Evolutionary conservation across 2,797 vertebrate species (phyloP).

Genomic region (Spheniscus humboldti): DNA sequence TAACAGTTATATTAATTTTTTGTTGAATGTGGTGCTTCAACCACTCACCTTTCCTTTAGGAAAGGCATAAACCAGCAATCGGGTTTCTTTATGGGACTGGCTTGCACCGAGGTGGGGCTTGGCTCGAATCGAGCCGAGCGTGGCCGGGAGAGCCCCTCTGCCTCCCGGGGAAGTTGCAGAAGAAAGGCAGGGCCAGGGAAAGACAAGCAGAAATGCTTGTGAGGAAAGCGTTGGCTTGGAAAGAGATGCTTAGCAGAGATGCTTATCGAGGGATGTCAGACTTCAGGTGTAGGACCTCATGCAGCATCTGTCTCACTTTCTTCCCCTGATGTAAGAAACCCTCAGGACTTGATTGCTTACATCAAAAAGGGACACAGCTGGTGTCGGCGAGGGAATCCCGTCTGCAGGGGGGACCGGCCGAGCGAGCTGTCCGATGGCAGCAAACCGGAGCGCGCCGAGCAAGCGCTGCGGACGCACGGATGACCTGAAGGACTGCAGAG

Average conservation of each 20-base stretch:
- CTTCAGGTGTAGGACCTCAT: rapidly evolving
- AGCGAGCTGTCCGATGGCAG: too few relatives aligned
- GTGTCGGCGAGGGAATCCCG: not conserved
- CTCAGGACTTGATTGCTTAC: too few relatives aligned
- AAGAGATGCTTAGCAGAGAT: not conserved
- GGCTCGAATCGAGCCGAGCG: not conserved
- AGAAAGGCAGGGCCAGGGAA: not conserved
- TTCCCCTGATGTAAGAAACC: not conserved
- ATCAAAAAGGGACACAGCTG: not conserved
- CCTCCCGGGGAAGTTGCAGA: not conserved
- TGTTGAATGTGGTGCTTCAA: not conserved
- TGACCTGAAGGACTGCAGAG: not conserved
- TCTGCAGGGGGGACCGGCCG: not conserved
- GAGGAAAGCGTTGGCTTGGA: not conserved
- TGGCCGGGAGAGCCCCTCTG: not conserved
- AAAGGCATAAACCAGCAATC: not conserved
- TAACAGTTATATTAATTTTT: not conserved
- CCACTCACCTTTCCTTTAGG: not conserved
- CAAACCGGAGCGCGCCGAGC: not conserved
- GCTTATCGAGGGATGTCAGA: not conserved
- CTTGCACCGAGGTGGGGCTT: not conserved
- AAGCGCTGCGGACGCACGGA: not conserved
- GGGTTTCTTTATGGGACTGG: not conserved
- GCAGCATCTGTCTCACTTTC: too few relatives aligned
- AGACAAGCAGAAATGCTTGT: not conserved